A percentile compares a stretch with the other conserved stretches of the same genome.
Evolutionary conservation across 1,140 invertebrate genomes (phyloP).

Genomic region (Lepidurus couesii): DNA sequence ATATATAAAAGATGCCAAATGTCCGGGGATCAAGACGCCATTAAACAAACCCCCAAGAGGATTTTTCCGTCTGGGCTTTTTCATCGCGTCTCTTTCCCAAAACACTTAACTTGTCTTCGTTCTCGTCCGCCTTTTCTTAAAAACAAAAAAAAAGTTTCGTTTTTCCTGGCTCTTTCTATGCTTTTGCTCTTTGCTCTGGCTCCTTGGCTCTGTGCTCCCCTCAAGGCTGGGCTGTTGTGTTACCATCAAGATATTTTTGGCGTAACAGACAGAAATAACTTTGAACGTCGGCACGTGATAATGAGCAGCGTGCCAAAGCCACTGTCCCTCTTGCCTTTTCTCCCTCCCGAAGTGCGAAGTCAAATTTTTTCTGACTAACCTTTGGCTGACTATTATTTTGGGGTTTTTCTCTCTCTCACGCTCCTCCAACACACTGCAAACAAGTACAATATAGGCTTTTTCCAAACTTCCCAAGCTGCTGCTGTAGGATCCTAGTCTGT

Average conservation of each 20-base stretch:
- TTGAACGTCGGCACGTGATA: constrained; percentile 21
- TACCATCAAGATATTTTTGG: constrained; percentile 6
- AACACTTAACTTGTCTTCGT: constrained; percentile 22
- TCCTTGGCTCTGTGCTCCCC: neutral
- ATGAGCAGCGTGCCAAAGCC: constrained; percentile 1
- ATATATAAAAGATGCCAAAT: constrained; percentile 22
- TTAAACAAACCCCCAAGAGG: constrained; percentile 19
- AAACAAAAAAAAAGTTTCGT: neutral
- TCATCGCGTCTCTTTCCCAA: constrained; percentile 13
- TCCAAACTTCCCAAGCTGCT: neutral
- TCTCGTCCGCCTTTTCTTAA: neutral
- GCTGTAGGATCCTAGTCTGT: neutral
- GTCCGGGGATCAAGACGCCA: constrained; percentile 20
- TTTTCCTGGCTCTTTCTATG: neutral
- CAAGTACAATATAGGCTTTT: constrained; percentile 4
- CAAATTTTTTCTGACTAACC: constrained; percentile 3
- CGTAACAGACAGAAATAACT: constrained; percentile 22
- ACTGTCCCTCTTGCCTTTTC: constrained; percentile 34
- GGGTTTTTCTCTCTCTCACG: neutral
- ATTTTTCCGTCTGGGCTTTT: constrained; percentile 19
- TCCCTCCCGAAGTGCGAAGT: neutral
- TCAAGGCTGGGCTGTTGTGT: neutral
- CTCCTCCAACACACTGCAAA: neutral
- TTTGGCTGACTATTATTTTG: constrained; percentile 6
- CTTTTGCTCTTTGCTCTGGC: neutral